These are phyloP conservation scores for Centroberyx gerrardi DNA, from an alignment of 2,797 vertebrate species.

Conservation along the genomic window DNA sequence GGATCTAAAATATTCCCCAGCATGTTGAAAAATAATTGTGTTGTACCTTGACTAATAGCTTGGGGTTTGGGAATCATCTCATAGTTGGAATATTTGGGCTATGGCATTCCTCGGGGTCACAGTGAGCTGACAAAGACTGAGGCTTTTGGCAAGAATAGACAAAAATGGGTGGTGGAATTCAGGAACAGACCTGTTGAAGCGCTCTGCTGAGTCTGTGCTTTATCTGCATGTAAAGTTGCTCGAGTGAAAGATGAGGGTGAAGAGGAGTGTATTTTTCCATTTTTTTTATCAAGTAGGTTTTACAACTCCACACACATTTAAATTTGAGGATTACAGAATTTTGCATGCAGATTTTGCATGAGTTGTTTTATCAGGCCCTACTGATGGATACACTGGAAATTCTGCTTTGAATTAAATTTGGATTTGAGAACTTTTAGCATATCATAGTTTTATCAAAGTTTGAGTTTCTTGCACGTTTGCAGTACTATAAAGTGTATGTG, in stretches of 20 bases:
- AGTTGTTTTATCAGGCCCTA: background rate
- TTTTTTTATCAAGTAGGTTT: background rate
- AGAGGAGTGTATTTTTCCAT: background rate
- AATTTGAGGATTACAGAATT: background rate
- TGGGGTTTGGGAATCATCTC: background rate
- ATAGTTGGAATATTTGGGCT: background rate
- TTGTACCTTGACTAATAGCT: background rate
- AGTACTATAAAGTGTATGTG: background rate
- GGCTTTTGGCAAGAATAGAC: background rate
- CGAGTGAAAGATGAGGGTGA: background rate
- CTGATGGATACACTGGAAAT: background rate
- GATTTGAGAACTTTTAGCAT: background rate
- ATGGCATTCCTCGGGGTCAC: background rate
- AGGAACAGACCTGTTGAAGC: background rate
- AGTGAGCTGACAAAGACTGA: conserved; percentile 6
- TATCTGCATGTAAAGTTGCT: background rate
- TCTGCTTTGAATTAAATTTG: background rate
- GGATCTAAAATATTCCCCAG: background rate
- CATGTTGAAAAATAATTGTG: background rate
- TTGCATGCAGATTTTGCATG: background rate
- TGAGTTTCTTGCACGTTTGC: background rate
- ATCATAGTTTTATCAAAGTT: background rate
- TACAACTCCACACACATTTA: background rate
- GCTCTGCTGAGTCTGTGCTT: background rate
- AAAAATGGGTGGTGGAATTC: background rate